A percentile compares a stretch with the other conserved stretches of the same genome.
Conservation (phyloP, 2,888 invertebrate species). For the Ochlodes sylvanus region DNA sequence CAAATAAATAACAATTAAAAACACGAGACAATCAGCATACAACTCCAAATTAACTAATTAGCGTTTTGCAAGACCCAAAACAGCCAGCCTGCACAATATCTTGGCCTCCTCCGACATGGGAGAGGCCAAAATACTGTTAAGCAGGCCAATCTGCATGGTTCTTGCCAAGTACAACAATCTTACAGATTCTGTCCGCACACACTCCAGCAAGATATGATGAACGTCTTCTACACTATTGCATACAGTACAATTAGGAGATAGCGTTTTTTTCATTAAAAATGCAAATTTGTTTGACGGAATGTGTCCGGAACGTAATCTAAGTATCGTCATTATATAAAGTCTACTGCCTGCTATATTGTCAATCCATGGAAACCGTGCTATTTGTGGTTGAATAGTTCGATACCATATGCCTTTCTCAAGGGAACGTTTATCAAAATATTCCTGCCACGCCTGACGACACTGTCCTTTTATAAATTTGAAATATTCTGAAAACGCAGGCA, state of each 20-base stretch:
- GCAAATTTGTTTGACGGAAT: slow-evolving; percentile 22
- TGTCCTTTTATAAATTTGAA: background rate
- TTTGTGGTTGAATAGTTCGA: slow-evolving; percentile 14
- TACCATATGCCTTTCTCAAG: slow-evolving; percentile 12
- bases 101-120: slow-evolving; percentile 13
- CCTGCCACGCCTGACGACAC: slow-evolving; percentile 4
- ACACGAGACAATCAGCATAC: too few relatives aligned
- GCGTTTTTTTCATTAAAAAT: slow-evolving; percentile 15
- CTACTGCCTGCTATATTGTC: background rate
- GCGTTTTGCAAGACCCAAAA: background rate
- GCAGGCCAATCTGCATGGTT: background rate
- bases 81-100: background rate
- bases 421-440: slow-evolving; percentile 12
- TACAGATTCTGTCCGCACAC: background rate
- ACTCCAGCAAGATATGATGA: slow-evolving; percentile 17
- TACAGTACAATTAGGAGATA: slow-evolving; percentile 10
- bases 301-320: slow-evolving; percentile 22
- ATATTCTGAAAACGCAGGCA: slow-evolving; percentile 9
- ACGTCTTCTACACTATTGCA: slow-evolving; percentile 1
- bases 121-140: slow-evolving; percentile 11
- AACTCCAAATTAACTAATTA: too few relatives aligned
- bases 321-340: background rate
- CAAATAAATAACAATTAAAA: too few relatives aligned
- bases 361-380: background rate
- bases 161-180: background rate